phyloP scores from a whole-genome alignment of 2,113 vertebrate species.

The Rhineura floridana region DNA sequence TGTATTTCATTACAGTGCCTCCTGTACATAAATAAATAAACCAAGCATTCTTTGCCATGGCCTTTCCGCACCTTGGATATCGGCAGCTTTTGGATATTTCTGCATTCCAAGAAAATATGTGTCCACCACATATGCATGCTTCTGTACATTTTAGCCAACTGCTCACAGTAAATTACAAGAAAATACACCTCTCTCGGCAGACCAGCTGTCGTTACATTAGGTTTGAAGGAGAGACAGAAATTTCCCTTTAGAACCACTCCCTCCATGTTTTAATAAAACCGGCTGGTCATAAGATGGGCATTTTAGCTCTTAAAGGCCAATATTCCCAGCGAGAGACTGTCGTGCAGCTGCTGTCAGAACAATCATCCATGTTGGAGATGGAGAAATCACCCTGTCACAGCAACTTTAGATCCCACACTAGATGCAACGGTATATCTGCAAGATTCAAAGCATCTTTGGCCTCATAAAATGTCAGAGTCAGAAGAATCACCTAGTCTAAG shows the following conservation, averaged over 20 bases:
- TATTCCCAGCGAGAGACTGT: not conserved
- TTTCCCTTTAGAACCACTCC: not conserved
- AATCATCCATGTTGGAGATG: not conserved
- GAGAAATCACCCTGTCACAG: not conserved
- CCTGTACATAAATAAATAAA: conserved; percentile 11
- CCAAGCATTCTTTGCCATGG: not conserved
- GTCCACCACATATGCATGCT: not conserved
- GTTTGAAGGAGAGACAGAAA: not conserved
- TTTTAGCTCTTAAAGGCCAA: not conserved
- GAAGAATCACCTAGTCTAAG: no score
- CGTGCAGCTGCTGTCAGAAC: not conserved
- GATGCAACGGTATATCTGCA: not conserved
- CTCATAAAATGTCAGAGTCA: no score
- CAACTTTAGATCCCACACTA: not conserved
- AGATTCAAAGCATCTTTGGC: not conserved
- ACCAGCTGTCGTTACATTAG: not conserved
- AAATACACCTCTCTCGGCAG: not conserved
- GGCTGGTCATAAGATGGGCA: not conserved
- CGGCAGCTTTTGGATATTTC: not conserved
- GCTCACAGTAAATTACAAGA: not conserved
- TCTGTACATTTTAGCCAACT: not conserved
- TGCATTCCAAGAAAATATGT: not conserved
- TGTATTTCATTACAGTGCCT: conserved; percentile 36
- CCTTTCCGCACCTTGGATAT: not conserved
- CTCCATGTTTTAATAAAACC: not conserved